These are phyloP conservation scores for Heliconius cydno DNA, from an alignment of 2,888 invertebrate species.

Conservation along the genomic window DNA sequence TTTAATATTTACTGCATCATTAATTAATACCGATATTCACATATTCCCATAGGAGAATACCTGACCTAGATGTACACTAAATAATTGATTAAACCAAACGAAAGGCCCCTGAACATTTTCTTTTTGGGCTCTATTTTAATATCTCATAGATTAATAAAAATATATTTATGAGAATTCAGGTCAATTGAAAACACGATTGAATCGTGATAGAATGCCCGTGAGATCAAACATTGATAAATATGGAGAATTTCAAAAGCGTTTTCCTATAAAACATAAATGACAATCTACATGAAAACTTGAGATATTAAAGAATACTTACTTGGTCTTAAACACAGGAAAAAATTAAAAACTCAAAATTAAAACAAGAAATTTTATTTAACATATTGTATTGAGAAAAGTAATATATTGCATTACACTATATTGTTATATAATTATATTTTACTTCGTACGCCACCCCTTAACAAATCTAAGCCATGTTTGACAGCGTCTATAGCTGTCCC, in stretches of 20 bases:
- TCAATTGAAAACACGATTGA: not conserved
- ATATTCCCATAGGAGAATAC: not conserved
- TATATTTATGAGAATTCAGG: not conserved
- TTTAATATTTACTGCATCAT: not conserved
- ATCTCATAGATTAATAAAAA: not conserved
- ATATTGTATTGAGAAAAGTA: no score
- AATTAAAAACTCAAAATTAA: not conserved
- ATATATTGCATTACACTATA: no score
- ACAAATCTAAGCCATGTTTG: conserved; percentile 84
- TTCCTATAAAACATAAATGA: not conserved
- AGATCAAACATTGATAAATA: not conserved
- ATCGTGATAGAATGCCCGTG: not conserved
- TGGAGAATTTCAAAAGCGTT: not conserved
- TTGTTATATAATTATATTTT: conserved; percentile 58
- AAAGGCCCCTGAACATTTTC: not conserved
- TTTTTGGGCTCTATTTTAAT: not conserved
- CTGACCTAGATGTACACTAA: conserved; percentile 5
- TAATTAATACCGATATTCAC: conserved; percentile 13
- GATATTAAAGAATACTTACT: not conserved
- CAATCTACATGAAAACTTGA: not conserved
- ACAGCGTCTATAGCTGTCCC: conserved; percentile 93
- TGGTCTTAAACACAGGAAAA: not conserved
- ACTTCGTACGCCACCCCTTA: conserved; percentile 63
- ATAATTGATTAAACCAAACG: not conserved
- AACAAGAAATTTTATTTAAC: not conserved